These are phyloP conservation scores for Myrmophylax atrothorax DNA, from an alignment of 2,113 vertebrate genomes.

Conservation along the genomic window DNA sequence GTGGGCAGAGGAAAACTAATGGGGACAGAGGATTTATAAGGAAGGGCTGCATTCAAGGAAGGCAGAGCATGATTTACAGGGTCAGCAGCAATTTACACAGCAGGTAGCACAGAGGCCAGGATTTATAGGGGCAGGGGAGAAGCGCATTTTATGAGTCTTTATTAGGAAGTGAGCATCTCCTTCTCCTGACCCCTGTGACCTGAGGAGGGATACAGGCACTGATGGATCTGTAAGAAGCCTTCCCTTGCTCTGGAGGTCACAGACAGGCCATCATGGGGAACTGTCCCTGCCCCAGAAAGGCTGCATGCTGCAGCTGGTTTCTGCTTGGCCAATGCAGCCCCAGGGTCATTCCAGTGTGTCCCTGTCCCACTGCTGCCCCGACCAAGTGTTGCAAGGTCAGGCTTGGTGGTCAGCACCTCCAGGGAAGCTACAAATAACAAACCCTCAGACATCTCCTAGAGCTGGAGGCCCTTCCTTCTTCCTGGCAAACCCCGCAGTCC, in stretches of 20 bases:
- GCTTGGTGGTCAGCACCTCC: background rate
- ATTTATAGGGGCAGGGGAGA: constrained; percentile 10
- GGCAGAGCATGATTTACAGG: constrained; percentile 8
- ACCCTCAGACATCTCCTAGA: background rate
- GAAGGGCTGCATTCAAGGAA: background rate
- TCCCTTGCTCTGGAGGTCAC: background rate
- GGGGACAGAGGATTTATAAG: background rate
- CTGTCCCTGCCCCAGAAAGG: background rate
- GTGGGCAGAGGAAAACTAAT: background rate
- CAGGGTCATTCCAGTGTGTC: background rate
- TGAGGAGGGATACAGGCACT: background rate
- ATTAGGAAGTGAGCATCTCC: background rate
- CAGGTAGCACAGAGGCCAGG: background rate
- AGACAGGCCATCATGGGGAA: background rate
- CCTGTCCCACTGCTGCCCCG: fast-evolving
- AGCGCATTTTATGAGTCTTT: background rate
- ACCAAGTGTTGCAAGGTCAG: background rate
- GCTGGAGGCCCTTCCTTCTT: background rate
- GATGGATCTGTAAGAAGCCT: background rate
- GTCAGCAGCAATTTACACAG: constrained; percentile 31
- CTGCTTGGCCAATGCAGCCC: background rate
- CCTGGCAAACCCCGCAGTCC: background rate
- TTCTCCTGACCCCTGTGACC: background rate
- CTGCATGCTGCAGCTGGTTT: background rate
- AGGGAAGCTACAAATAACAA: background rate